These are phyloP conservation scores for Tachysurus vachellii DNA, from an alignment of 2,113 vertebrate genomes.

Conservation along the genomic window DNA sequence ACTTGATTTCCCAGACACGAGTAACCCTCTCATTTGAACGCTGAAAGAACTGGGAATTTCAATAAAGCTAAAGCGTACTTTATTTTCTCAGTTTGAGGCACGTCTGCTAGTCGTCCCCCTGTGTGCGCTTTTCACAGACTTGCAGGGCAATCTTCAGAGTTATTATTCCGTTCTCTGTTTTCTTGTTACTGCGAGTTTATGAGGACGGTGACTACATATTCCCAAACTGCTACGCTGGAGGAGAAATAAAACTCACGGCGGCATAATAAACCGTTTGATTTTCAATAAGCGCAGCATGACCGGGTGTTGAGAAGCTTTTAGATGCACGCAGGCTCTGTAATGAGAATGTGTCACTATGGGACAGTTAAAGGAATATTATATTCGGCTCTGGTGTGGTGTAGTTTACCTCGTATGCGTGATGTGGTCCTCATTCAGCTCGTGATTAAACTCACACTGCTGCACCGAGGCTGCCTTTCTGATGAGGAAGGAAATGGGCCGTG, in stretches of 20 bases:
- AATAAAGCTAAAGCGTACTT: conserved; percentile 65
- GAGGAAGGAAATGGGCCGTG: conserved; percentile 41
- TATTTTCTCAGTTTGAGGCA: conserved; percentile 65
- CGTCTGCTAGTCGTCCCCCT: conserved; percentile 46
- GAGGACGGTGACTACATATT: conserved; percentile 56
- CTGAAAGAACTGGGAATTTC: conserved; percentile 58
- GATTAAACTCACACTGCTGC: conserved; percentile 42
- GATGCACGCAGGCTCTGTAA: conserved; percentile 50
- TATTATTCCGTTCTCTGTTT: conserved; percentile 56
- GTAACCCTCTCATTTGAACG: conserved; percentile 55
- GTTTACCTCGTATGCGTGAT: conserved; percentile 34
- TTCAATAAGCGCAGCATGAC: conserved; percentile 66
- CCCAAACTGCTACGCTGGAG: conserved; percentile 55
- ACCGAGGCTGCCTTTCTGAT: conserved; percentile 42
- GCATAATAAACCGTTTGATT: conserved; percentile 63
- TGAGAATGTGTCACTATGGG: conserved; percentile 57
- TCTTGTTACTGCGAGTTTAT: conserved; percentile 66
- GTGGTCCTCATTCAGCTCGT: conserved; percentile 21
- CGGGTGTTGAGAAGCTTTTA: conserved; percentile 45
- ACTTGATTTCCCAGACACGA: conserved; percentile 53
- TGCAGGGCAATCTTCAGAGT: conserved; percentile 51
- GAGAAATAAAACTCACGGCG: conserved; percentile 49
- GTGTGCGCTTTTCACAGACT: conserved; percentile 52
- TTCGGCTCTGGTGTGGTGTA: conserved; percentile 30
- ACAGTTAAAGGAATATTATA: conserved; percentile 57